Evolutionary conservation across 2,113 vertebrate species (phyloP).

Genomic region (Gasterosteus nipponicus): DNA sequence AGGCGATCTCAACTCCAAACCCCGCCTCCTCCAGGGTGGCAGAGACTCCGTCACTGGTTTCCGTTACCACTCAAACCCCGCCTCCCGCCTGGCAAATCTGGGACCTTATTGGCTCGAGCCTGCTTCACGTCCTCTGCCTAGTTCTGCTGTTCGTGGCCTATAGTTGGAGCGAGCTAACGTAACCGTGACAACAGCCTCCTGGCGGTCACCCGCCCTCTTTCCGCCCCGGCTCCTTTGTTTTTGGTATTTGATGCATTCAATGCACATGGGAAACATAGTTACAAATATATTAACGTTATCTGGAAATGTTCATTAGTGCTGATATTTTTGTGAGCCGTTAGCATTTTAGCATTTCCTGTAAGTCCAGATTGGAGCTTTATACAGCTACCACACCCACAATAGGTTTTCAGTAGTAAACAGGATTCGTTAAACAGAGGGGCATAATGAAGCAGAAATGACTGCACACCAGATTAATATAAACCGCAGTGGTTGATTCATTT

Average conservation of each 20-base stretch:
- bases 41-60: slow-evolving; percentile 81
- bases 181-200: slow-evolving; percentile 56
- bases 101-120: slow-evolving; percentile 93
- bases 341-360: neutral
- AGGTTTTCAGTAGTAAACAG: neutral
- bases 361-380: neutral
- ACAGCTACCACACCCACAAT: neutral
- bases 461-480: too few relatives aligned
- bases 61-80: slow-evolving; percentile 84
- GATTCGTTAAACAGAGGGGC: neutral
- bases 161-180: slow-evolving; percentile 90
- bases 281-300: neutral
- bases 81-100: slow-evolving; percentile 89
- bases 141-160: slow-evolving; percentile 90
- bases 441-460: neutral
- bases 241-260: slow-evolving; percentile 19
- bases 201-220: slow-evolving; percentile 33
- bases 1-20: slow-evolving; percentile 39
- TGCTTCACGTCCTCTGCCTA: slow-evolving; percentile 92
- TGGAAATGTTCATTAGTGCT: neutral
- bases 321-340: neutral
- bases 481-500: neutral
- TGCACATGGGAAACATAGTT: slow-evolving; percentile 19
- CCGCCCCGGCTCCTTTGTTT: slow-evolving; percentile 8
- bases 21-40: slow-evolving; percentile 24